Percentiles rank a stretch among this genome's conserved stretches.
Conservation (phyloP, 2,888 invertebrate genomes). For the Drosophila seclusa region DNA sequence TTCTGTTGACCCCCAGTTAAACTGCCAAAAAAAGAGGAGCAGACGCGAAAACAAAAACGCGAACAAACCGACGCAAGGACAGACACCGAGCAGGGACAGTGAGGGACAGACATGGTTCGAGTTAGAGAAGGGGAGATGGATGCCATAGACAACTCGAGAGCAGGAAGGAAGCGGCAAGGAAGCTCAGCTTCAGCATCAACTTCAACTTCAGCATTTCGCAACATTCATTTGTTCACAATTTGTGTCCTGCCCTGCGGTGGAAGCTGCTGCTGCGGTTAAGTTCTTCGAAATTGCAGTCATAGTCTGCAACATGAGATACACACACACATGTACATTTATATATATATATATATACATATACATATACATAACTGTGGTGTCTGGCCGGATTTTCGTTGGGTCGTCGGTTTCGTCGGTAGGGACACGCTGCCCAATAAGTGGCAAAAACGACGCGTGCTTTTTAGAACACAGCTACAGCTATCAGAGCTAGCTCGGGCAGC, state of each 20-base stretch:
- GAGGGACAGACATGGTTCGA: slow-evolving; percentile 1
- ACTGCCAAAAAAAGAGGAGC: slow-evolving; percentile 57
- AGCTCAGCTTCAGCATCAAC: slow-evolving; percentile 19
- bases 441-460: slow-evolving; percentile 72
- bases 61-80: slow-evolving; percentile 16
- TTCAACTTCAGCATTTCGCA: slow-evolving; percentile 65
- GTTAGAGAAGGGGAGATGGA: slow-evolving; percentile 1
- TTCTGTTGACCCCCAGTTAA: slow-evolving; percentile 77
- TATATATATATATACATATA: background rate
- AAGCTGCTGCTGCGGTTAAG: slow-evolving; percentile 69
- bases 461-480: slow-evolving; percentile 37
- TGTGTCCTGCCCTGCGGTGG: slow-evolving; percentile 76
- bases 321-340: slow-evolving; percentile 3
- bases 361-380: slow-evolving; percentile 14
- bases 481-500: slow-evolving; percentile 4
- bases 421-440: slow-evolving; percentile 72
- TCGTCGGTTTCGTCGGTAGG: slow-evolving; percentile 11
- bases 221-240: slow-evolving; percentile 78
- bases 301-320: slow-evolving; percentile 61
- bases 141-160: slow-evolving; percentile 51
- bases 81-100: slow-evolving; percentile 1
- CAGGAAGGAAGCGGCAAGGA: slow-evolving; percentile 2
- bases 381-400: slow-evolving; percentile 19
- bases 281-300: slow-evolving; percentile 76
- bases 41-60: slow-evolving; percentile 51